These are phyloP conservation scores for Neostethus bicornis DNA, from an alignment of 2,797 vertebrate species.

Conservation along the genomic window DNA sequence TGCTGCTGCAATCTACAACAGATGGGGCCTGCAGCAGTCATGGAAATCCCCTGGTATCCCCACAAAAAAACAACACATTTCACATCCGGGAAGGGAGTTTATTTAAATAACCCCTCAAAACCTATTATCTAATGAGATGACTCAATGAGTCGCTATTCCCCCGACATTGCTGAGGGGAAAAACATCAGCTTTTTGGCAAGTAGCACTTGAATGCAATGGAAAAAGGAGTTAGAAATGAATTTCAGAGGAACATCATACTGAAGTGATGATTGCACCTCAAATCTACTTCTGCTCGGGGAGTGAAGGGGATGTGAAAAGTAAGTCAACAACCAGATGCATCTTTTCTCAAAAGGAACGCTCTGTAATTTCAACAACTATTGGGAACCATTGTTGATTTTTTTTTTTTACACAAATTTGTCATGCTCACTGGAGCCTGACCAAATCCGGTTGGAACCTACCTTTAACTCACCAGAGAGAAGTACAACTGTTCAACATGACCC, in stretches of 20 bases:
- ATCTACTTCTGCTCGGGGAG: slow-evolving; percentile 51
- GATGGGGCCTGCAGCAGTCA: slow-evolving; percentile 69
- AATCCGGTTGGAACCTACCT: slow-evolving; percentile 49
- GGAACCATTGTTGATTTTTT: neutral
- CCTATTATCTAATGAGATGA: slow-evolving; percentile 73
- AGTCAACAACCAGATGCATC: slow-evolving; percentile 33
- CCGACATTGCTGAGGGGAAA: slow-evolving; percentile 50
- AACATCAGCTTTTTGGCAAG: slow-evolving; percentile 62
- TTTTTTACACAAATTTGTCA: slow-evolving; percentile 13
- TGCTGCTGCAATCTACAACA: slow-evolving; percentile 68
- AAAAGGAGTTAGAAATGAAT: slow-evolving; percentile 52
- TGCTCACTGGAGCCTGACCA: slow-evolving; percentile 26
- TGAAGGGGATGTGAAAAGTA: slow-evolving; percentile 34
- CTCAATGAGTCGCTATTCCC: slow-evolving; percentile 71
- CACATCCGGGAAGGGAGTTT: slow-evolving; percentile 68
- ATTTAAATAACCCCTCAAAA: slow-evolving; percentile 69
- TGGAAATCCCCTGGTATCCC: slow-evolving; percentile 70
- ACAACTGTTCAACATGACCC: slow-evolving; percentile 18
- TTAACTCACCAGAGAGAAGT: slow-evolving; percentile 40
- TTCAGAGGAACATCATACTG: slow-evolving; percentile 52
- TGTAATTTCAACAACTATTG: slow-evolving; percentile 15
- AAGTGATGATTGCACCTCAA: slow-evolving; percentile 47
- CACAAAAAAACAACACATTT: slow-evolving; percentile 51
- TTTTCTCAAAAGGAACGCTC: slow-evolving; percentile 21
- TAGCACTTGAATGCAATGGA: slow-evolving; percentile 26